Base-by-base conservation (phyloP, 2,797 vertebrate species). In the Rhadinocentrus ornatus region DNA sequence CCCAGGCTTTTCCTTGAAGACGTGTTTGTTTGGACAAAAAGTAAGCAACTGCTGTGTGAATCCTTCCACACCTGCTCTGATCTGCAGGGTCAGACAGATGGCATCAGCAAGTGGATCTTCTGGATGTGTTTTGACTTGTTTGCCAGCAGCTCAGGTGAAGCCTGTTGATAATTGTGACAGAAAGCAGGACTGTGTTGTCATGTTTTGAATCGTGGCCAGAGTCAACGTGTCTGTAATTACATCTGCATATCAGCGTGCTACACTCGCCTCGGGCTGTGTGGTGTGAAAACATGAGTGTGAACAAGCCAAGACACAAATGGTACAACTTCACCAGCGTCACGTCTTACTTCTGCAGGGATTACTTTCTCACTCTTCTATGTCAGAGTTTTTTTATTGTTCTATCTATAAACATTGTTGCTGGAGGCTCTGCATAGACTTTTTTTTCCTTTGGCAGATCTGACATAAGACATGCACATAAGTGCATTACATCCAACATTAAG, bases 221-320 rank as follows among this genome's bases (percentile, higher is more conserved):
- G 55, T 53, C 68, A 85, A 66, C 72, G 74, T 15, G 83, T 83
- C 69, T 71, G 75, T 67, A 52, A 76, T 81, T 71, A 77, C 62
- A 48, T 64, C 65, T 27, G 35, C 58, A 22, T 59, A 69, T 67
- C 53, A 24, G 56, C 3, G 8, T 0, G 68, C 31, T 65, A 32
- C 37, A 4, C 39, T 56, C 24, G 16, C 70, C 62, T 24, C 4
- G 0, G 29, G 48, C 46, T 4, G n/a, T 11, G 48, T 34, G 53
- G 16, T 27, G 22, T 22, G 20, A 1, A 18, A 16, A 29, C 18
- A 41, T 4, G 9, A 44, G 18, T 6, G 59, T 44, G 29, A 62
- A 29, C 26, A 29, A 27, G 41, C 26, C 27, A 22, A 62, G 13
- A 16, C 39, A 6, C 39, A 62, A 27, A 10, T 44, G n/a, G 39